Percentiles rank a stretch among this genome's conserved stretches.
These are phyloP conservation scores for Julus scanicus DNA, from an alignment of 2,888 invertebrate genomes.

Conservation along the genomic window DNA sequence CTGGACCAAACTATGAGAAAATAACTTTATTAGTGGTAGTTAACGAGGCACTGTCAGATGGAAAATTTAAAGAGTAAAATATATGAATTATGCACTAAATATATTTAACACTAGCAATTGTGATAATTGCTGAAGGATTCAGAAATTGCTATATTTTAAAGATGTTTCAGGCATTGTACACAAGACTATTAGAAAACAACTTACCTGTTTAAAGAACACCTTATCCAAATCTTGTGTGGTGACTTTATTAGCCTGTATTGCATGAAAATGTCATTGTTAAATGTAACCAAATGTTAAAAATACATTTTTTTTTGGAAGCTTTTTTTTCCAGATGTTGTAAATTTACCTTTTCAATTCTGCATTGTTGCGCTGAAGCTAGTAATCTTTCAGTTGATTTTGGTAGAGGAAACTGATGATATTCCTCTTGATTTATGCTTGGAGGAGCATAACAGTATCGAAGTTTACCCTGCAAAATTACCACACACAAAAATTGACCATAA, in stretches of 20 bases:
- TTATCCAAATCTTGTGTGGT: conserved; percentile 73
- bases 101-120: too few relatives aligned
- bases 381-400: conserved; percentile 50
- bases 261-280: not conserved
- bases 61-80: not conserved
- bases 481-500: not conserved
- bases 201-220: conserved; percentile 71
- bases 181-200: not conserved
- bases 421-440: conserved; percentile 74
- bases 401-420: conserved; percentile 67
- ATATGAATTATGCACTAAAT: too few relatives aligned
- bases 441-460: conserved; percentile 86
- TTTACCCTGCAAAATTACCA: conserved; percentile 75
- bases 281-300: not conserved
- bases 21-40: conserved; percentile 55
- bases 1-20: conserved; percentile 62
- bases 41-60: too few relatives aligned
- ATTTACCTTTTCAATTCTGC: conserved; percentile 48
- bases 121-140: too few relatives aligned
- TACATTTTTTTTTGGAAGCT: too few relatives aligned
- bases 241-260: conserved; percentile 62
- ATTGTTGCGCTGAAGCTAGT: conserved; percentile 36
- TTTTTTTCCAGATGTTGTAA: not conserved
- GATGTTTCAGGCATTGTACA: too few relatives aligned
- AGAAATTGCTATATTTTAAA: too few relatives aligned